phyloP scores from a whole-genome alignment of 2,113 vertebrate species.

The Ibidorhyncha struthersii region DNA sequence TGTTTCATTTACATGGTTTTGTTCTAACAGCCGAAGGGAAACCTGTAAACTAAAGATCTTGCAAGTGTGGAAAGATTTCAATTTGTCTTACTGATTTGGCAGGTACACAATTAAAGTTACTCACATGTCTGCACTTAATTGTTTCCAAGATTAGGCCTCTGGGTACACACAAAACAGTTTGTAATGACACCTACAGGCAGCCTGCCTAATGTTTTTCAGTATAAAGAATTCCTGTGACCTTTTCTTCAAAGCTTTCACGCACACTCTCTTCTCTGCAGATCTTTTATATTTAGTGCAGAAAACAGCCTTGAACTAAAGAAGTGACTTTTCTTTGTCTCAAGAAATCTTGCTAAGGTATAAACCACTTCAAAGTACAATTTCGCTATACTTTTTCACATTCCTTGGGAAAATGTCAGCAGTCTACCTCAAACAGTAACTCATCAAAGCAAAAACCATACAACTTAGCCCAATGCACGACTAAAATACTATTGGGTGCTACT shows the following conservation, averaged over 20 bases:
- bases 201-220: background rate
- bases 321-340: slow-evolving; percentile 22
- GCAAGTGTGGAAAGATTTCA: background rate
- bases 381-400: background rate
- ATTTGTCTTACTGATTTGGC: background rate
- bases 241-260: slow-evolving; percentile 35
- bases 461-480: background rate
- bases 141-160: background rate
- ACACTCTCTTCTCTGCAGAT: background rate
- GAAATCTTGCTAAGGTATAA: slow-evolving; percentile 4
- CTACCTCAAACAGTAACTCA: background rate
- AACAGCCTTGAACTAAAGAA: slow-evolving; percentile 27
- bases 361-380: background rate
- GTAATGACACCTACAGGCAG: slow-evolving; percentile 34
- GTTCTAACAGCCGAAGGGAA: background rate
- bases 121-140: background rate
- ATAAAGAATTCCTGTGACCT: slow-evolving; percentile 18
- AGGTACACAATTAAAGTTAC: slow-evolving; percentile 5
- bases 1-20: background rate
- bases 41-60: background rate
- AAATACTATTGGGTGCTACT: background rate
- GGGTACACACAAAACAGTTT: background rate
- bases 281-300: background rate
- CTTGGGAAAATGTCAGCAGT: background rate
- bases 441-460: background rate